phyloP scores from a whole-genome alignment of 2,113 vertebrate genomes.

The Centropristis striata region DNA sequence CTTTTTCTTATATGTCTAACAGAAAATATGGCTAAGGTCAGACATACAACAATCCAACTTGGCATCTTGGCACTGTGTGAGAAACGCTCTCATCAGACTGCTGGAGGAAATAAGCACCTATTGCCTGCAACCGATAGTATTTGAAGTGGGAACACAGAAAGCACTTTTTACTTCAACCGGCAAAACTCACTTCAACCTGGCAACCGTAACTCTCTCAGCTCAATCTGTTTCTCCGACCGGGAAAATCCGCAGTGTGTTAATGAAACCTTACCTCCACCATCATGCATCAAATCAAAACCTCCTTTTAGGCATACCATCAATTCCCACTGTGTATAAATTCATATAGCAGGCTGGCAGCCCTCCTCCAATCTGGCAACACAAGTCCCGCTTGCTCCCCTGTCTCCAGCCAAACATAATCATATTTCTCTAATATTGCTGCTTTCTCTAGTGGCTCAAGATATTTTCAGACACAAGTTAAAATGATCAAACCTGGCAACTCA shows the following conservation, averaged over 20 bases:
- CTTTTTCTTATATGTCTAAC: neutral
- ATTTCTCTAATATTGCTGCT: neutral
- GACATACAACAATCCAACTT: neutral
- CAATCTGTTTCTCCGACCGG: slow-evolving; percentile 32
- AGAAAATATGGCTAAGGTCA: slow-evolving; percentile 19
- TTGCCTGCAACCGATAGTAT: slow-evolving; percentile 9
- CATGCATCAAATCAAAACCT: slow-evolving; percentile 7
- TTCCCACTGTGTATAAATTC: neutral
- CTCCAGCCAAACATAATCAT: neutral
- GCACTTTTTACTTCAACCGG: neutral
- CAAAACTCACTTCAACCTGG: neutral
- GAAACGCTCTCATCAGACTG: neutral
- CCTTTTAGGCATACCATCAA: neutral
- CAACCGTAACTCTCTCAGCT: slow-evolving; percentile 2
- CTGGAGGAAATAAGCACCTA: neutral
- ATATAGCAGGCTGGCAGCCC: neutral
- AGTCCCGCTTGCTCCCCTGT: neutral
- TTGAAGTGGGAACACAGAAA: slow-evolving; percentile 21
- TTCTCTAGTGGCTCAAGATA: neutral
- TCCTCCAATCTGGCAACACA: neutral
- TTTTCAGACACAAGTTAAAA: neutral
- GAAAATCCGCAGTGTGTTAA: slow-evolving; percentile 11
- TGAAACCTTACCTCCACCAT: slow-evolving; percentile 3
- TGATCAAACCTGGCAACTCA: neutral
- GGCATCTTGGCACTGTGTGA: neutral